Base-by-base conservation (phyloP, 2,888 invertebrate species). In the Cephus sareptanus region DNA sequence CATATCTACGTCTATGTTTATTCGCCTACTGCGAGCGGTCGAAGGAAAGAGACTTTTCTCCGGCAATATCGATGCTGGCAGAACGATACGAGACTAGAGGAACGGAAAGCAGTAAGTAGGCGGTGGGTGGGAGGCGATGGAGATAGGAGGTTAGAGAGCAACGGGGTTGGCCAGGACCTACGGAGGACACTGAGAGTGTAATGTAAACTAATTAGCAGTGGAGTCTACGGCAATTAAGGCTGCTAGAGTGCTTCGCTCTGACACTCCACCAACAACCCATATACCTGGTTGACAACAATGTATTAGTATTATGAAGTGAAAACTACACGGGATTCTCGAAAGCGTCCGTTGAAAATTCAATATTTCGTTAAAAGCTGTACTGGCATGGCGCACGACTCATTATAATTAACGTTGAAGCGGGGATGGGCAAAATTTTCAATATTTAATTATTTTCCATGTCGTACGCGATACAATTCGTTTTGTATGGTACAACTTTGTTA, bases 161-260 rank as follows among this genome's bases (percentile, higher is more conserved):
- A 35, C 31, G 74, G 30, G 73, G 69, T 75, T 74, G 56, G 69
- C 56, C 76, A 75, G 83, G 83, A 68, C 77, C 81, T 75, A 75
- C 68, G 76, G 85, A 88, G 87, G 87, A 88, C 85, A 87, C 85
- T 82, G 88, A 88, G 88, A 89, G 89, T 88, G 89, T 90, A 91
- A 91, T 90, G 90, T 91, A 91, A 91, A 91, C 91, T 90, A 90
- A 91, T 90, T 90, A 90, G 88, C 87, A 90, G 85, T 77, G 84
- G 88, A 89, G 90, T 90, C 90, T 89, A 85, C 86, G 86, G 89
- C 89, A 91, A 90, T 90, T 90, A 91, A 90, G 90, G 88, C 85
- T 85, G 87, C 84, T 83, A 83, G 86, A 90, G 90, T 90, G 88
- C 88, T 82, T 89, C 31, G 85, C 89, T 86, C 89, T 89, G 90